Conservation (phyloP, 1,140 invertebrate genomes). For the Pachyrhynchus sulphureomaculatus region DNA sequence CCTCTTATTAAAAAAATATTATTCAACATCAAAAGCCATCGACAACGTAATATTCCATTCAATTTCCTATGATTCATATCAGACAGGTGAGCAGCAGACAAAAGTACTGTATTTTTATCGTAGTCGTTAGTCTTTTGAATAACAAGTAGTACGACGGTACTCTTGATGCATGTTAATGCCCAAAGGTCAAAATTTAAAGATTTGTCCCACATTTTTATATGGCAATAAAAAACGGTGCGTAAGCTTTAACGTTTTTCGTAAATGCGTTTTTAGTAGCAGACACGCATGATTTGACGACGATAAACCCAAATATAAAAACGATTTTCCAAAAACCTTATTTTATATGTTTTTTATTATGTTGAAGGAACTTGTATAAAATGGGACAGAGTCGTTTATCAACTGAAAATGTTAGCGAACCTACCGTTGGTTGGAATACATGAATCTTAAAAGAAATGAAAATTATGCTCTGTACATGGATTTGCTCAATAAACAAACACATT, state of each 20-base stretch:
- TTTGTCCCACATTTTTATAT: conserved; percentile 1
- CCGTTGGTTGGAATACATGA: too few species aligned
- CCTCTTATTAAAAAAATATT: too few species aligned
- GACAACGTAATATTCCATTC: neutral
- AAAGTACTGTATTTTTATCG: conserved; percentile 7
- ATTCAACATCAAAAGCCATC: neutral
- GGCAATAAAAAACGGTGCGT: neutral
- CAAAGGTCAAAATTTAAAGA: conserved; percentile 6
- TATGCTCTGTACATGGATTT: too few species aligned
- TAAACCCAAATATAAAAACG: too few species aligned
- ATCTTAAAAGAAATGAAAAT: too few species aligned
- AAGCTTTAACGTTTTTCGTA: neutral
- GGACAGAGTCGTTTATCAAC: neutral
- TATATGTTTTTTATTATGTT: too few species aligned
- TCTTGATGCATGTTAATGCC: neutral
- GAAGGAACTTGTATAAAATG: too few species aligned
- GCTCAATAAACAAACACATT: too few species aligned
- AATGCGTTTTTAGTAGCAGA: neutral
- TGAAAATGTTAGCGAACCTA: too few species aligned
- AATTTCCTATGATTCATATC: conserved; percentile 19
- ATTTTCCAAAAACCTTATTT: too few species aligned
- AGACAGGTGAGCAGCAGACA: neutral
- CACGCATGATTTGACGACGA: neutral
- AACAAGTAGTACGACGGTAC: conserved; percentile 5
- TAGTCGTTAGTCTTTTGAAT: neutral